Conservation (phyloP, 2,888 invertebrate genomes). For the Leptothorax acervorum region DNA sequence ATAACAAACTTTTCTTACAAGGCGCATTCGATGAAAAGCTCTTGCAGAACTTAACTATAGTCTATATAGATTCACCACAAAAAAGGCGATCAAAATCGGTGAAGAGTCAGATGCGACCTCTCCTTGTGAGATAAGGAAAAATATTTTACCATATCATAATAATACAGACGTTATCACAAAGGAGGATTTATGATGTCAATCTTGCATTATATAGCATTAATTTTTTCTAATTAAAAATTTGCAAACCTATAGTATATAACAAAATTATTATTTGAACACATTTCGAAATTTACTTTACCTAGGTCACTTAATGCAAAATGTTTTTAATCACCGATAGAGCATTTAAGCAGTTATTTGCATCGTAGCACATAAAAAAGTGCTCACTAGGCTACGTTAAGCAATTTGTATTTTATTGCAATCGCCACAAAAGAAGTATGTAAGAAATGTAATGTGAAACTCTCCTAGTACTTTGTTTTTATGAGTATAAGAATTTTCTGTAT, state of each 20-base stretch:
- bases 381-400: constrained; percentile 41
- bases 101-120: too few species aligned
- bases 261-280: not conserved
- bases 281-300: constrained; percentile 27
- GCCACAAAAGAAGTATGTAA: constrained; percentile 34
- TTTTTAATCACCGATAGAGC: not conserved
- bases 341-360: constrained; percentile 26
- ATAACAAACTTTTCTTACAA: too few species aligned
- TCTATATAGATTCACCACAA: too few species aligned
- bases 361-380: constrained; percentile 40
- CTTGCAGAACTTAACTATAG: too few species aligned
- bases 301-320: constrained; percentile 9
- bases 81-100: too few species aligned
- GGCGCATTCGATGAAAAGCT: too few species aligned
- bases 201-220: not conserved
- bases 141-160: constrained; percentile 32
- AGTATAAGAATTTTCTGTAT: constrained; percentile 48
- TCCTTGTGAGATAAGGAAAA: constrained; percentile 22
- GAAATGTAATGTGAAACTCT: constrained; percentile 13
- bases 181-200: constrained; percentile 27
- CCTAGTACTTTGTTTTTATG: constrained; percentile 54
- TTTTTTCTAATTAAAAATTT: not conserved
- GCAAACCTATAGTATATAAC: not conserved
- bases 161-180: constrained; percentile 11
- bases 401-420: constrained; percentile 51